A percentile compares a stretch with the other conserved stretches of the same genome.
Evolutionary conservation across 2,888 invertebrate genomes (phyloP).

Genomic region (Panzeria rudis): DNA sequence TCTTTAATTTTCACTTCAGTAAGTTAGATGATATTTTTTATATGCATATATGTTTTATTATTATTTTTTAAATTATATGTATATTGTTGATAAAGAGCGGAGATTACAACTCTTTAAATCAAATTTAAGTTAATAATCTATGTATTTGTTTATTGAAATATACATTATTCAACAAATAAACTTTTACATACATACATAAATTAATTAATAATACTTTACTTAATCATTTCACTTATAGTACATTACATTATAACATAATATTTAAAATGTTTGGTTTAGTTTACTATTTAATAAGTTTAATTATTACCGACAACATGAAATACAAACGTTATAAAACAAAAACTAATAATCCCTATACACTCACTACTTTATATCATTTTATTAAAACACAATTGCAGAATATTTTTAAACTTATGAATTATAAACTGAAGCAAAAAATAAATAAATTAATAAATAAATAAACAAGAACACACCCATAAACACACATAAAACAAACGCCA

Average conservation of each 20-base stretch:
- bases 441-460: neutral
- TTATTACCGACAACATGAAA: constrained; percentile 43
- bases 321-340: constrained; percentile 48
- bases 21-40: constrained; percentile 57
- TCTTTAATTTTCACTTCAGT: constrained; percentile 15
- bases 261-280: constrained; percentile 60
- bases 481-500: constrained; percentile 57
- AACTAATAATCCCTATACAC: constrained; percentile 32
- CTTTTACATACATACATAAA: neutral
- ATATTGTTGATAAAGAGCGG: constrained; percentile 36
- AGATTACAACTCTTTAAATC: constrained; percentile 29
- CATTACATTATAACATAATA: constrained; percentile 10
- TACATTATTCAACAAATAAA: constrained; percentile 28
- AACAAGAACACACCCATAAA: constrained; percentile 43
- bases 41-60: constrained; percentile 21
- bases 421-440: constrained; percentile 27
- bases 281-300: constrained; percentile 62
- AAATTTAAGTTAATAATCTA: constrained; percentile 42
- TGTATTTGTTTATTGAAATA: constrained; percentile 27
- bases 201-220: constrained; percentile 34
- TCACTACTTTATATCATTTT: constrained; percentile 43
- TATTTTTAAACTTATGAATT: constrained; percentile 57
- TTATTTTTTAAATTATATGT: neutral
- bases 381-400: constrained; percentile 38
- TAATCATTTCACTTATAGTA: constrained; percentile 24